phyloP scores from a whole-genome alignment of 2,113 vertebrate genomes.

The Lepus europaeus region DNA sequence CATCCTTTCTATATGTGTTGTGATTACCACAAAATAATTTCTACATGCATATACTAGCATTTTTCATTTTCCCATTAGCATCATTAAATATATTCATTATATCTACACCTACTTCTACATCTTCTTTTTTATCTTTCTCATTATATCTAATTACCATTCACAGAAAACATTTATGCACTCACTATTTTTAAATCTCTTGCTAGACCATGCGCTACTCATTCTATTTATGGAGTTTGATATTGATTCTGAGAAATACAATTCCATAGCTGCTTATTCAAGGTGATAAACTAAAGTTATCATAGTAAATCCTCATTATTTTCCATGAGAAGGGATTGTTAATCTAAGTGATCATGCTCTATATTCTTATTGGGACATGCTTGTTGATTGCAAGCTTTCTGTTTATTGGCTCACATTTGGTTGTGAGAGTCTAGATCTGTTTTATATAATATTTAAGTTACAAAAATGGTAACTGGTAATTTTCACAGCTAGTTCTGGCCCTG shows the following conservation, averaged over 20 bases:
- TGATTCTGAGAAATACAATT: not conserved
- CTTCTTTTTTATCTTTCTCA: too few relatives aligned
- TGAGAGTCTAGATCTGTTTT: not conserved
- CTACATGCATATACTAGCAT: not conserved
- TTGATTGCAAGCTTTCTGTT: not conserved
- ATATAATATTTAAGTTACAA: not conserved
- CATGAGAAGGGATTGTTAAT: not conserved
- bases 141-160: not conserved
- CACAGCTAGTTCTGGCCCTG: not conserved
- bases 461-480: not conserved
- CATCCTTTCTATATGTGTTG: not conserved
- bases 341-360: not conserved
- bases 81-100: not conserved
- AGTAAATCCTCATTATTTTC: not conserved
- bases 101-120: not conserved
- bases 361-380: not conserved
- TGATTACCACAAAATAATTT: not conserved
- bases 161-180: not conserved
- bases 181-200: not conserved
- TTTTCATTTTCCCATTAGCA: not conserved
- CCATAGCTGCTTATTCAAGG: not conserved
- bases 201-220: not conserved
- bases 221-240: not conserved
- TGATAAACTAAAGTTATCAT: not conserved
- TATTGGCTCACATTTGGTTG: not conserved